phyloP scores from a whole-genome alignment of 2,888 invertebrate species.

The Dryococelus australis region DNA sequence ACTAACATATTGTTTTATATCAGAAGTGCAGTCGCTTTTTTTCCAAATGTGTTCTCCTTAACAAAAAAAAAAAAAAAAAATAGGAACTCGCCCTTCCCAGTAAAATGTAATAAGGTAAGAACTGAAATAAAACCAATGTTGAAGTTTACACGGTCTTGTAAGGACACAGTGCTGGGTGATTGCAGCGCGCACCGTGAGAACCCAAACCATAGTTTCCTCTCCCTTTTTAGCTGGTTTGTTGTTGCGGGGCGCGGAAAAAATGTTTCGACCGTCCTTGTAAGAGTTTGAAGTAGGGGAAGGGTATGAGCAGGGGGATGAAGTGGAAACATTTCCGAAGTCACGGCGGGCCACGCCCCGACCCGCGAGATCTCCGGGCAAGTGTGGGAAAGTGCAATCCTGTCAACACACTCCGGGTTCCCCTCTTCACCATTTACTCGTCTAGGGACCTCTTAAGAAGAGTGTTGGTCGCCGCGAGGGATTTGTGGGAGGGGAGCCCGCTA shows the following conservation, averaged over 20 bases:
- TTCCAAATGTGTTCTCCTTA: too few species aligned
- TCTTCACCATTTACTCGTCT: too few species aligned
- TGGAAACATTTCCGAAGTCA: not conserved
- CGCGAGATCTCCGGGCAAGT: not conserved
- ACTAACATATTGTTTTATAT: too few species aligned
- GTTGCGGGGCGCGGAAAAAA: not conserved
- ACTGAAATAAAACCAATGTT: too few species aligned
- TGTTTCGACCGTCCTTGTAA: not conserved
- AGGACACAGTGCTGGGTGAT: too few species aligned
- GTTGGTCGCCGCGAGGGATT: not conserved
- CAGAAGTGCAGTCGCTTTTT: too few species aligned
- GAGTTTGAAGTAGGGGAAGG: not conserved
- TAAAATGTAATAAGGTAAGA: too few species aligned
- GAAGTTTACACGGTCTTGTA: too few species aligned
- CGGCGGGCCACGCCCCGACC: not conserved
- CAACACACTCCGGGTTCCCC: not conserved
- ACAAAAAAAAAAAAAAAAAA: too few species aligned
- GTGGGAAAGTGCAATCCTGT: not conserved
- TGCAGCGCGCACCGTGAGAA: not conserved
- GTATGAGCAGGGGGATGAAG: not conserved
- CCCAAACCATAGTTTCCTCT: not conserved
- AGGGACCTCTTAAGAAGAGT: not conserved
- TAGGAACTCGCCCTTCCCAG: too few species aligned
- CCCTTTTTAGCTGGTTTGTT: not conserved
- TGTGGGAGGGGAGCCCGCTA: not conserved